Conservation (phyloP, 2,888 invertebrate species). For the Lycia hirtaria region DNA sequence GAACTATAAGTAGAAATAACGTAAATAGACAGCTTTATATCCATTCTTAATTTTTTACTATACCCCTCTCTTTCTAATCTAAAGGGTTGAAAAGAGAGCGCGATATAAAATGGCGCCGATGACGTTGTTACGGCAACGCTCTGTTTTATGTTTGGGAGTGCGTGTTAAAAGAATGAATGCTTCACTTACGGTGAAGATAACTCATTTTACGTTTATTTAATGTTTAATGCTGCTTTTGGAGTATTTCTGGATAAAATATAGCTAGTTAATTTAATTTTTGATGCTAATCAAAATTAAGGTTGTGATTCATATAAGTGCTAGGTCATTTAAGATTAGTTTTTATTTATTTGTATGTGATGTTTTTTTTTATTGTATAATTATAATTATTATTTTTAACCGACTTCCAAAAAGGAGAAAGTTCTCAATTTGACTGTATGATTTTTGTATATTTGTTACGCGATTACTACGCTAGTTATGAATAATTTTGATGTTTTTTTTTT, state of each 20-base stretch:
- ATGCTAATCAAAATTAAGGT: neutral
- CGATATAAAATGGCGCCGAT: slow-evolving; percentile 43
- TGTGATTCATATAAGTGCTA: no score
- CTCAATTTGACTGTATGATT: no score
- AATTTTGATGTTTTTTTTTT: no score
- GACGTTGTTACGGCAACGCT: slow-evolving; percentile 36
- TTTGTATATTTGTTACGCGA: no score
- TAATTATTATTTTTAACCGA: no score
- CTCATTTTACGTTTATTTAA: slow-evolving; percentile 44
- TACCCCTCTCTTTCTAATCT: slow-evolving; percentile 52
- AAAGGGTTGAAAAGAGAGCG: slow-evolving; percentile 45
- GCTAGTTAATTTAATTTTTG: neutral
- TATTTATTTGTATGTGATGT: no score
- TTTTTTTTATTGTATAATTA: no score
- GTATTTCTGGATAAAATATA: slow-evolving; percentile 26
- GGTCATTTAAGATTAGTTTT: no score
- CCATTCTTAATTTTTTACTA: slow-evolving; percentile 51
- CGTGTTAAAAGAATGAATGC: slow-evolving; percentile 46
- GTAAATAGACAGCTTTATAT: slow-evolving; percentile 56
- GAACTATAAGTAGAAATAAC: slow-evolving; percentile 51
- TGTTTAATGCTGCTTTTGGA: slow-evolving; percentile 33
- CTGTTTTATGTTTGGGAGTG: slow-evolving; percentile 38
- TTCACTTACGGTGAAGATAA: slow-evolving; percentile 45
- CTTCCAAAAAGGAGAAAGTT: no score
- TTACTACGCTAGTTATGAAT: no score